These are phyloP conservation scores for Drosophila melanica DNA, from an alignment of 1,140 invertebrate genomes.

Conservation along the genomic window DNA sequence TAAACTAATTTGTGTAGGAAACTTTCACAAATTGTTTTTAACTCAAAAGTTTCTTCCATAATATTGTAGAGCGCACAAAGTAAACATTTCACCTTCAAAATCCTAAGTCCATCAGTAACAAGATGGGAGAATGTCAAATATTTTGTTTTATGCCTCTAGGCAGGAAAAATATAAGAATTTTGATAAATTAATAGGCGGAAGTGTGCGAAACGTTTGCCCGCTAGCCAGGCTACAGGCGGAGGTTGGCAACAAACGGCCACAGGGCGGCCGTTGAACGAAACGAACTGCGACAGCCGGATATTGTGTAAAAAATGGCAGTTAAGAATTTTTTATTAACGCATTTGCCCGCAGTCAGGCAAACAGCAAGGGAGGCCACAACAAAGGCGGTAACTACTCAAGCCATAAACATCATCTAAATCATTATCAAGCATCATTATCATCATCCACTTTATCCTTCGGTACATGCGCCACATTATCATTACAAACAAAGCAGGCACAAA, in stretches of 20 bases:
- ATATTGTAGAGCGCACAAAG: neutral
- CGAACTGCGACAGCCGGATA: slow-evolving; percentile 57
- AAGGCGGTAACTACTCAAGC: slow-evolving; percentile 45
- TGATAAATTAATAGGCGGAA: slow-evolving; percentile 76
- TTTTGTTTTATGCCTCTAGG: slow-evolving; percentile 29
- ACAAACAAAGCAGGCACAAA: slow-evolving; percentile 64
- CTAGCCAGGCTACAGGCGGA: slow-evolving; percentile 16
- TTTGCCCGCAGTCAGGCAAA: slow-evolving; percentile 39
- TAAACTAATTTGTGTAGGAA: too few species aligned
- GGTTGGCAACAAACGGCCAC: slow-evolving; percentile 34
- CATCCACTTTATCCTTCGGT: slow-evolving; percentile 22
- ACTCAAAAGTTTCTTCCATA: neutral
- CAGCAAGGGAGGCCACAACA: slow-evolving; percentile 17
- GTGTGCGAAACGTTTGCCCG: slow-evolving; percentile 18
- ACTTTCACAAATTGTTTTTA: too few species aligned
- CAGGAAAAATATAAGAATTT: slow-evolving; percentile 54
- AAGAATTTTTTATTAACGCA: slow-evolving; percentile 72
- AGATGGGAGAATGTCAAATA: slow-evolving; percentile 25
- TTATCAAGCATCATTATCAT: slow-evolving; percentile 44
- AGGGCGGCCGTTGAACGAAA: slow-evolving; percentile 6
- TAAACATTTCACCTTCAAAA: neutral
- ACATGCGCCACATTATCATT: slow-evolving; percentile 62
- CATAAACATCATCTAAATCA: slow-evolving; percentile 69
- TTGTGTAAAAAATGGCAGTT: slow-evolving; percentile 77
- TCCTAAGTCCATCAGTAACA: neutral